These are phyloP conservation scores for Caranx melampygus DNA, from an alignment of 2,113 vertebrate genomes.

Conservation along the genomic window DNA sequence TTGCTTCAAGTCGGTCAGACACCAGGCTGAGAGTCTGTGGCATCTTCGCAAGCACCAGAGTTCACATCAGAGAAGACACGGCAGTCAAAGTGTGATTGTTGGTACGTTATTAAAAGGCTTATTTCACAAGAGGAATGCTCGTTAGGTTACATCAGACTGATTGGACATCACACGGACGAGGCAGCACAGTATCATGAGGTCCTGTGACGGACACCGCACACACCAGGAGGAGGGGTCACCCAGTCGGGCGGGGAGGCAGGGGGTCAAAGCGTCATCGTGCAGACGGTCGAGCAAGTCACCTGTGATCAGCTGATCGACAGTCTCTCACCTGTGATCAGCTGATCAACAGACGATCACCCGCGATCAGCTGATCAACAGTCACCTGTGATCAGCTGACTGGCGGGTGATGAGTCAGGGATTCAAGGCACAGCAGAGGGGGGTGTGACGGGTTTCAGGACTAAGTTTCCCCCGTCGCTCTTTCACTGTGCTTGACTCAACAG, in stretches of 20 bases:
- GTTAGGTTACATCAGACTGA: background rate
- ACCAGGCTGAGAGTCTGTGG: background rate
- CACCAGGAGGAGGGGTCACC: too few relatives aligned
- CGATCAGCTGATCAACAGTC: background rate
- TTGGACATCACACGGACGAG: conserved; percentile 26
- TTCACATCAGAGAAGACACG: conserved; percentile 16
- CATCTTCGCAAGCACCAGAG: conserved; percentile 44
- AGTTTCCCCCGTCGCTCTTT: too few relatives aligned
- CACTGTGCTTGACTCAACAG: too few relatives aligned
- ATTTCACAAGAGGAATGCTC: conserved; percentile 21
- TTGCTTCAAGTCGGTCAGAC: conserved; percentile 31
- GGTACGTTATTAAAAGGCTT: conserved; percentile 24
- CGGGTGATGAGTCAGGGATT: conserved; percentile 48
- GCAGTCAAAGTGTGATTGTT: conserved; percentile 37
- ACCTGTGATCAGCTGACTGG: too few relatives aligned
- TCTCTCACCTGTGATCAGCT: background rate
- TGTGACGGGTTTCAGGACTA: too few relatives aligned
- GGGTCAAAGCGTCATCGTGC: conserved; percentile 49
- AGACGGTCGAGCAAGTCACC: conserved; percentile 13
- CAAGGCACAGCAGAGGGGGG: conserved; percentile 72
- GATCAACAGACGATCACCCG: background rate
- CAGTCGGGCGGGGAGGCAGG: too few relatives aligned
- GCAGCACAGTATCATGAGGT: background rate
- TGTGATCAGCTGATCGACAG: background rate
- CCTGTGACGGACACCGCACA: background rate